Percentiles rank a stretch among this genome's conserved stretches.
Conservation (phyloP, 1,140 invertebrate genomes). For the Drosophila subpulchrella region DNA sequence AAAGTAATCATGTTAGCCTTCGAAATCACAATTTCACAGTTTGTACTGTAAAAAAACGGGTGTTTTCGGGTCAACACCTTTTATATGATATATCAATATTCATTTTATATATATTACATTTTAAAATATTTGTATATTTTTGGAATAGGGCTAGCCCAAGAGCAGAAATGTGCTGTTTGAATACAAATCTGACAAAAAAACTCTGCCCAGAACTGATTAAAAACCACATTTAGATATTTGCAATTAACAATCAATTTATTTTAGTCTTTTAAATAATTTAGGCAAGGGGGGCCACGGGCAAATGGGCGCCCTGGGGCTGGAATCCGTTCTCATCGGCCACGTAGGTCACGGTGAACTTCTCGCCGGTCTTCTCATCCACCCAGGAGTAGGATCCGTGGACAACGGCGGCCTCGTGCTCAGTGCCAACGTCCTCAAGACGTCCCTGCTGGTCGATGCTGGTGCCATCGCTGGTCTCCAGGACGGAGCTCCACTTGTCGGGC, state of each 20-base stretch:
- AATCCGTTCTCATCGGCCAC: conserved; percentile 87
- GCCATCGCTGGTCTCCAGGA: conserved; percentile 86
- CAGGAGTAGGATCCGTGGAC: conserved; percentile 53
- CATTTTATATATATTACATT: too few species aligned
- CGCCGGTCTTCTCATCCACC: conserved; percentile 55
- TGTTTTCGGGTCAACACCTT: too few species aligned
- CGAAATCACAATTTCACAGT: too few species aligned
- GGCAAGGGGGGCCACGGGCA: conserved; percentile 85
- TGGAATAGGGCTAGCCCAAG: too few species aligned
- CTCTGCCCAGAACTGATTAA: background rate
- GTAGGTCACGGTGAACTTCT: conserved; percentile 53
- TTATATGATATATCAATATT: too few species aligned
- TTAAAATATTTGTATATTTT: too few species aligned
- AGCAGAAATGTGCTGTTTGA: too few species aligned
- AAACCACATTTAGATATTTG: background rate
- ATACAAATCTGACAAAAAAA: too few species aligned
- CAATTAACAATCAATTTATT: conserved; percentile 21
- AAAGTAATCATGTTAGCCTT: too few species aligned
- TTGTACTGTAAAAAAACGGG: too few species aligned
- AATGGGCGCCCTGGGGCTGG: conserved; percentile 87
- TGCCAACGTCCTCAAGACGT: conserved; percentile 6
- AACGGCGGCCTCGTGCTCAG: conserved; percentile 52
- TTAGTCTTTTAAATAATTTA: conserved; percentile 24
- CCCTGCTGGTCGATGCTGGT: conserved; percentile 84
- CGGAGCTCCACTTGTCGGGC: conserved; percentile 11